These are phyloP conservation scores for Neodiprion pinetum DNA, from an alignment of 1,140 invertebrate genomes.

Conservation along the genomic window DNA sequence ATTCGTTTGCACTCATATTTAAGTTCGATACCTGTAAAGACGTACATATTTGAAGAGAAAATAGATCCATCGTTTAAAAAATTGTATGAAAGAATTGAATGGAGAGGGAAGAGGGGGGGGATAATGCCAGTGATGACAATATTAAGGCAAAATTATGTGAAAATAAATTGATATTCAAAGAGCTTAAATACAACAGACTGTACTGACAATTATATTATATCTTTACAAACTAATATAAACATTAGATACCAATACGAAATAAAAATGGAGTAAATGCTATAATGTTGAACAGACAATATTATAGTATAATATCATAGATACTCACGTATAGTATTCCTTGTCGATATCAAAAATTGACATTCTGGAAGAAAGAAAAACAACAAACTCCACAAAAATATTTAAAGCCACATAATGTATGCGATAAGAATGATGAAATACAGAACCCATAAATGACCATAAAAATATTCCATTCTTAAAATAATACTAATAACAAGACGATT, in stretches of 20 bases:
- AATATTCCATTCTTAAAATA: conserved; percentile 28
- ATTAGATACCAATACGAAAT: conserved; percentile 36
- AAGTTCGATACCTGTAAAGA: neutral
- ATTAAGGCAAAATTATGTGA: conserved; percentile 35
- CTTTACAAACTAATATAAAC: conserved; percentile 34
- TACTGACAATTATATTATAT: conserved; percentile 47
- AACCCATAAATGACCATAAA: conserved; percentile 23
- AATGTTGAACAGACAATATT: conserved; percentile 39
- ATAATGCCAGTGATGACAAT: conserved; percentile 45
- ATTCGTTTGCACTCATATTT: neutral
- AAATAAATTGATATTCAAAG: conserved; percentile 42
- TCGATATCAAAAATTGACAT: conserved; percentile 23
- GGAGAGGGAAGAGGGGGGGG: neutral
- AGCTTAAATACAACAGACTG: conserved; percentile 50
- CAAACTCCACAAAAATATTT: conserved; percentile 23
- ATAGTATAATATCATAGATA: conserved; percentile 42
- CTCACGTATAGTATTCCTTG: conserved; percentile 40
- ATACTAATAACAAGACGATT: conserved; percentile 38
- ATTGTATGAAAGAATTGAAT: neutral
- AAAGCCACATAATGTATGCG: conserved; percentile 16
- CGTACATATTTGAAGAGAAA: neutral
- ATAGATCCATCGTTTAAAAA: neutral
- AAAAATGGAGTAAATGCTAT: conserved; percentile 34
- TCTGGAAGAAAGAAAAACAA: neutral
- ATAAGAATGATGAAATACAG: conserved; percentile 19